These are phyloP conservation scores for Ailuropoda melanoleuca DNA, from an alignment of 2,113 vertebrate species.

Conservation along the genomic window DNA sequence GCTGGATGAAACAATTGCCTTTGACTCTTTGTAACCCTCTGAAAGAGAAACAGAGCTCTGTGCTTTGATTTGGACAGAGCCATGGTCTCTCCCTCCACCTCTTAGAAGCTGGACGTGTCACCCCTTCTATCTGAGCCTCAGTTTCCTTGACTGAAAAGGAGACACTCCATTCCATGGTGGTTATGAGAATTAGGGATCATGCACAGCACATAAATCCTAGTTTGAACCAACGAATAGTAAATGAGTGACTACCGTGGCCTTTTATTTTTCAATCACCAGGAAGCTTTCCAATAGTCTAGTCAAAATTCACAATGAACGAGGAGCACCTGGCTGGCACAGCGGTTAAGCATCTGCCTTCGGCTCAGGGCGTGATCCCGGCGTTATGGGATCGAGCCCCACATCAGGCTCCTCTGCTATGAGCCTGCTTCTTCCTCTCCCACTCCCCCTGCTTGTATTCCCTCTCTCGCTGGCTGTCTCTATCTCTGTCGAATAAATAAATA, in stretches of 20 bases:
- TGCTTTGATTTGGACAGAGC: background rate
- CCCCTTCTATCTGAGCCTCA: background rate
- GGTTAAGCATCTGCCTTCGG: too few relatives aligned
- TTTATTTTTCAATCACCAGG: background rate
- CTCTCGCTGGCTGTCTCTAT: too few relatives aligned
- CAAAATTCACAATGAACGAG: background rate
- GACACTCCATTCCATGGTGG: background rate
- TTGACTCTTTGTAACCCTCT: conserved; percentile 6
- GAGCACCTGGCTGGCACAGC: too few relatives aligned
- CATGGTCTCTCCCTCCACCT: background rate
- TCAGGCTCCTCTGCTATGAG: too few relatives aligned
- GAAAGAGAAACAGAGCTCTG: background rate
- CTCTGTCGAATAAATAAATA: too few relatives aligned
- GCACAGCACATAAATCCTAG: background rate
- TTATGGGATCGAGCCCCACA: too few relatives aligned
- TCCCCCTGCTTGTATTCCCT: too few relatives aligned
- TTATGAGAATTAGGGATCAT: background rate
- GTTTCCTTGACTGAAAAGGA: conserved; percentile 9
- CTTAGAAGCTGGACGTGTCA: background rate
- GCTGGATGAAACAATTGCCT: background rate
- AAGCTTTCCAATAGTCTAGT: background rate
- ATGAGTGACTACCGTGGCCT: background rate
- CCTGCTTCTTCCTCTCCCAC: too few relatives aligned
- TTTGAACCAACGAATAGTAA: background rate
- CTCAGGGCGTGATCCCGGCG: too few relatives aligned